A percentile compares a stretch with the other conserved stretches of the same genome.
Evolutionary conservation across 2,797 vertebrate genomes (phyloP).

Genomic region (Paedocypris micromegethes): DNA sequence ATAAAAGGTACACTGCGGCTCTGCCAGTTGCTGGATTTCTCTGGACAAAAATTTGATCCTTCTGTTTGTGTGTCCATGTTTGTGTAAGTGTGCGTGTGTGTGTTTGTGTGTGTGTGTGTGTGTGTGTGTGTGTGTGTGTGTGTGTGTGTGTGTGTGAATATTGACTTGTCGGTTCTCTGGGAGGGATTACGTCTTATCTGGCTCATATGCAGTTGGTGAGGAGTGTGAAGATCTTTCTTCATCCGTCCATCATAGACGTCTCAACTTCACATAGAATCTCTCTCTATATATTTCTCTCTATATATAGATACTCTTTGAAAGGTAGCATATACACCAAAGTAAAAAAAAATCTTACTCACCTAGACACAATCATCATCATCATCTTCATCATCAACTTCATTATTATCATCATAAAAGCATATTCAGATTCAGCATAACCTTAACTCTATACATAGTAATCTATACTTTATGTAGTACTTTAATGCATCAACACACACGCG

Average conservation of each 20-base stretch:
- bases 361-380: too few relatives aligned
- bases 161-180: constrained; percentile 63
- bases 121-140: too few relatives aligned
- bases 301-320: too few relatives aligned
- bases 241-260: constrained; percentile 61
- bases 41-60: constrained; percentile 35
- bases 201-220: constrained; percentile 54
- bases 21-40: constrained; percentile 11
- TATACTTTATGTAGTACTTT: too few relatives aligned
- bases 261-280: constrained; percentile 37
- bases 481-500: constrained; percentile 12
- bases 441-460: too few relatives aligned
- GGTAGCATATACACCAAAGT: too few relatives aligned
- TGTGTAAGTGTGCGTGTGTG: too few relatives aligned
- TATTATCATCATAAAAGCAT: too few relatives aligned
- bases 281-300: too few relatives aligned
- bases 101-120: constrained; percentile 42
- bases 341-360: too few relatives aligned
- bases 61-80: not conserved
- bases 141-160: constrained; percentile 51
- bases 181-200: constrained; percentile 68
- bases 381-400: too few relatives aligned
- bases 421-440: too few relatives aligned
- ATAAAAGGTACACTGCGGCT: constrained; percentile 44
- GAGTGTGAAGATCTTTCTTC: constrained; percentile 61